Evolutionary conservation across 1,140 invertebrate species (phyloP), one percentile per base, ranked within the genome.

Genomic region (Leptonema lineaticorne): DNA sequence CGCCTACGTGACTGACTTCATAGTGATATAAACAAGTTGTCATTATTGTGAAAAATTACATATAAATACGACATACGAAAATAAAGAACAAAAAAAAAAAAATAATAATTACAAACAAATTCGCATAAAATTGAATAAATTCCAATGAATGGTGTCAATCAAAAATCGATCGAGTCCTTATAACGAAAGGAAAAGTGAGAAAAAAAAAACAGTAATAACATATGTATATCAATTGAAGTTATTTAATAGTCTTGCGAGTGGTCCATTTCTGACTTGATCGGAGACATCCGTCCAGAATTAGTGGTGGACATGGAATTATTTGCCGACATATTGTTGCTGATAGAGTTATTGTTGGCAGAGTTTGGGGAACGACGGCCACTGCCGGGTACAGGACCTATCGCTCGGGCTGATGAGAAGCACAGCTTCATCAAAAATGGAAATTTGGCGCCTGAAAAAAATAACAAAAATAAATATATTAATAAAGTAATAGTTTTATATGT

Each of bases 401-500:
- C 90, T 76, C 92, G 89, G 59, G 92, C 91, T 68, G 91, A 93
- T 20, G 93, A 96, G 84, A 96, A 96, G 79, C 94, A 96, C 67
- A 98, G 84, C 84, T 97, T 98, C 90, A 97, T 93, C 74, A 96
- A 93, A 85, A 96, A 98, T 67, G 96, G 96, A 81, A 95, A 96
- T 82, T 97, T 97, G 67, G 93, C 94, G 79, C 90, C 94, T 96
- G 84, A 14, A 86, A 84, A n/a, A 53, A 16, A 16, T 16, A 16
- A 48, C 5, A n/a, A n/a, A n/a, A n/a, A n/a, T 7, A 48, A 48
- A 48, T 16, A 48, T 26, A 4, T 2, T 20, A 53, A 22, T 18
- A 18, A 53, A 20, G 2, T 20, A 53, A 53, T 18, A 20, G 2
- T 6, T 6, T 18, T 20, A 53, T 20, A 53, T 16, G 11, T 6